Evolutionary conservation across 2,113 vertebrate species (phyloP).

Genomic region (Dermatemys mawii): DNA sequence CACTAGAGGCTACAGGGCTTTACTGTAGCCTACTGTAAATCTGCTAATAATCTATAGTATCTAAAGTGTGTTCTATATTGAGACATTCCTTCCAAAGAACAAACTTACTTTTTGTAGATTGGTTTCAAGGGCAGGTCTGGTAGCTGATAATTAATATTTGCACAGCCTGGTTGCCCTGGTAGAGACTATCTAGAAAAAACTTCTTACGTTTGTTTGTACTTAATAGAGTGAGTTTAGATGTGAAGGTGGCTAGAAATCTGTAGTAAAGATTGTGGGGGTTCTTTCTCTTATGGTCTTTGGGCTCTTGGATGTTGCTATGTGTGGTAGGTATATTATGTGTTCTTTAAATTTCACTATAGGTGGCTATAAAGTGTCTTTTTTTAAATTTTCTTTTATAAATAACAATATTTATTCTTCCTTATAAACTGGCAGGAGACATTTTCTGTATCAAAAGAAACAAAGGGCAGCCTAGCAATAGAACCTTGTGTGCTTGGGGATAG

Average conservation of each 20-base stretch:
- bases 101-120: slow-evolving; percentile 49
- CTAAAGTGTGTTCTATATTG: slow-evolving; percentile 70
- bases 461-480: neutral
- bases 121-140: slow-evolving; percentile 70
- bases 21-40: slow-evolving; percentile 34
- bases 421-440: slow-evolving; percentile 66
- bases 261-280: slow-evolving; percentile 22
- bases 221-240: slow-evolving; percentile 59
- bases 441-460: neutral
- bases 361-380: neutral
- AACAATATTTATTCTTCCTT: neutral
- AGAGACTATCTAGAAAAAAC: slow-evolving; percentile 58
- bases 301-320: slow-evolving; percentile 44
- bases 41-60: slow-evolving; percentile 61
- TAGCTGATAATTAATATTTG: slow-evolving; percentile 66
- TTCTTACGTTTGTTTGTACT: slow-evolving; percentile 54
- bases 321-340: slow-evolving; percentile 21
- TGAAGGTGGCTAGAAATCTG: slow-evolving; percentile 56
- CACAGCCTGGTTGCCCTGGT: slow-evolving; percentile 55
- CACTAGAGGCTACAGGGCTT: slow-evolving; percentile 1
- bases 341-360: slow-evolving; percentile 11
- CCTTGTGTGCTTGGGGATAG: neutral
- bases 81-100: slow-evolving; percentile 63
- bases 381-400: neutral
- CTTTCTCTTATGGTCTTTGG: slow-evolving; percentile 29